Percentiles rank a stretch among this genome's conserved stretches.
These are phyloP conservation scores for Lepidostoma basale DNA, from an alignment of 1,140 invertebrate species.

Conservation along the genomic window DNA sequence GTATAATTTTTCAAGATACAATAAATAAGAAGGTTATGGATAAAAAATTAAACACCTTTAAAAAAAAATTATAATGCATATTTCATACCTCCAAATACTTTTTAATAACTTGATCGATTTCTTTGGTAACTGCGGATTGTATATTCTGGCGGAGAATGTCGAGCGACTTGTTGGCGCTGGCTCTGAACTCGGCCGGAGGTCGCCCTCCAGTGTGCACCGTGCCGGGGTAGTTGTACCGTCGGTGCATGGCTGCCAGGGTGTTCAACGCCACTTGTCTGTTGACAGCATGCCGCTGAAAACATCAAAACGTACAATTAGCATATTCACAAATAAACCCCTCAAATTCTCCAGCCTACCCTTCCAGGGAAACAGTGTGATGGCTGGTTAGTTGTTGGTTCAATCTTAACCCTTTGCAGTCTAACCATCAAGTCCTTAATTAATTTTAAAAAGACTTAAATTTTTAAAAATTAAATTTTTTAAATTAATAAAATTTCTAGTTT, in stretches of 20 bases:
- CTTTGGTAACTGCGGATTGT: constrained; percentile 76
- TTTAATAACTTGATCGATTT: constrained; percentile 76
- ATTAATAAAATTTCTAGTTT: too few species aligned
- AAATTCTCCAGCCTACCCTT: too few species aligned
- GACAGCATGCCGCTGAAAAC: constrained; percentile 64
- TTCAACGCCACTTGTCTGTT: constrained; percentile 68
- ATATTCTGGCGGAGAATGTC: constrained; percentile 76
- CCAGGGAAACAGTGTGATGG: too few species aligned
- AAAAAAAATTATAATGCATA: background rate
- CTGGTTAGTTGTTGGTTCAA: too few species aligned
- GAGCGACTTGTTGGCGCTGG: constrained; percentile 73
- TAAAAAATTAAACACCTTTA: background rate
- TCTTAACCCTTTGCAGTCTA: too few species aligned
- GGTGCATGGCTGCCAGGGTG: constrained; percentile 64
- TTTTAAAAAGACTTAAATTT: too few species aligned
- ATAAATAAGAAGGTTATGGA: background rate
- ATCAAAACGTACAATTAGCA: too few species aligned
- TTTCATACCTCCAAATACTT: constrained; percentile 74
- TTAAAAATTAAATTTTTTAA: too few species aligned
- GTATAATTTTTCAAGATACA: too few species aligned
- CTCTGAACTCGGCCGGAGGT: constrained; percentile 58
- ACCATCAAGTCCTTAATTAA: too few species aligned
- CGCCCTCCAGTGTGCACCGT: constrained; percentile 61
- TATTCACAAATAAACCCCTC: too few species aligned
- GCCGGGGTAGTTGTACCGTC: constrained; percentile 61